Evolutionary conservation across 2,888 invertebrate species (phyloP), one percentile per base, ranked within the genome.

Genomic region (Eupelmus urozonus): DNA sequence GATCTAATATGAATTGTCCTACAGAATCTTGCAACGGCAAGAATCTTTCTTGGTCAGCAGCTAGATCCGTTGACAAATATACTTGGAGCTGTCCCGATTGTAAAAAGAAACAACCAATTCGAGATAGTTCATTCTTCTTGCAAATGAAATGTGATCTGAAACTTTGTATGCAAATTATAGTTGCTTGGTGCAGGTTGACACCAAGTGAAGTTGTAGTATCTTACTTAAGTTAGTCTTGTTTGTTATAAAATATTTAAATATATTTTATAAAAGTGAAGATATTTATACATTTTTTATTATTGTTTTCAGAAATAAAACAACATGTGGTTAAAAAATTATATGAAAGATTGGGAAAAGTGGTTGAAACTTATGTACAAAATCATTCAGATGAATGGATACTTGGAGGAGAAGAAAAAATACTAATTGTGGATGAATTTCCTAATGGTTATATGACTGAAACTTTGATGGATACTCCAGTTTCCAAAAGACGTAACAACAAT

Each of bases 171-270:
- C 92, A 93, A 85, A 88, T 93, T 13, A 91, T 93, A 73, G 87
- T 93, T 53, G 93, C 93, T 0, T 94, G 94, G 94, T 92, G 93
- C 87, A 93, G 93, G 83, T 92, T 92, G 85, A 91, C 91, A n/a
- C 92, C 93, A 49, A 85, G 90, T 7, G 90, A 90, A 69, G 83
- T 89, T 29, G 91, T 91, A 55, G 91, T 92, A 18, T 90, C 90
- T 81, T 90, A 92, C 83, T 91, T 93, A 88, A 92, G 94, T 94
- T 78, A 13, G 25, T 73, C 63, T 70, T 53, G 27, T 23, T 63
- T 63, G 25, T 23, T 49, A 29, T 51, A 13, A 53, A 34, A 67
- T 55, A 45, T 55, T 60, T 76, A 20, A 34, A 49, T 49, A 40
- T 65, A 62, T 82, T 84, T 4, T 23, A 20, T 18, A 3, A 53